Base-by-base conservation (phyloP, 1,140 invertebrate genomes). In the Brachionus rotundiformis region DNA sequence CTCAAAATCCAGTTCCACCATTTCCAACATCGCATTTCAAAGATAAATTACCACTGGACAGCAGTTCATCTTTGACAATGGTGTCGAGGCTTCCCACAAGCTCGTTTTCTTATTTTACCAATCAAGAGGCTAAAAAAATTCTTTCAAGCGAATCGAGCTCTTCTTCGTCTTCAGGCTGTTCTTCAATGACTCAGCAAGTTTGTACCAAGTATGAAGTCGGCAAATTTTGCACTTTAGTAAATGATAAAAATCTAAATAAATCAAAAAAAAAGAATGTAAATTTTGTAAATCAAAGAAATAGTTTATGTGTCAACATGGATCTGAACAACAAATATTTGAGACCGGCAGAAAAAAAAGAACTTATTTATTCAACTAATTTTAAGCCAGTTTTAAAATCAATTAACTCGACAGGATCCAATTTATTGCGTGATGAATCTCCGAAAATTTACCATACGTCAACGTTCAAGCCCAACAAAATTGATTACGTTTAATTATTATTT, bases 251-350 rank as follows among this genome's bases (percentile, higher is more conserved):
- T 47, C 11, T 44, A 11, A 27, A 16, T 25, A 73, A 25, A 13
- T 41, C 36, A 44, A 73, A 73, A 73, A 73, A 73, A 33, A 44
- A 73, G 23, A 41, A 73, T 44, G 63, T 68, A 68, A 68, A 68
- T 68, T 73, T 73, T 73, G 68, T 73, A 44, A 71, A 71, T 39
- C 65, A 71, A 39, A 11, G 68, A 44, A 73, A 73, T 73, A 73
- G 68, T 44, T 13, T 73, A 44, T 73, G 68, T 47, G 68, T 41
- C 8, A 33, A 13, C 13, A 36, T 73, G 16, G 68, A 73, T 13
- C 11, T 11, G 5, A 73, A 44, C 11, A 39, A 13, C 31, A 71
- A 44, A 73, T 25, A 4, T 25, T 19, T 11, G 25, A 73, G 39
- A 19, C 39, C 16, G 44, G 4, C 31, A 6, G 68, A 73, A 7